phyloP scores from a whole-genome alignment of 2,888 invertebrate genomes.

The Cephus sareptanus region DNA sequence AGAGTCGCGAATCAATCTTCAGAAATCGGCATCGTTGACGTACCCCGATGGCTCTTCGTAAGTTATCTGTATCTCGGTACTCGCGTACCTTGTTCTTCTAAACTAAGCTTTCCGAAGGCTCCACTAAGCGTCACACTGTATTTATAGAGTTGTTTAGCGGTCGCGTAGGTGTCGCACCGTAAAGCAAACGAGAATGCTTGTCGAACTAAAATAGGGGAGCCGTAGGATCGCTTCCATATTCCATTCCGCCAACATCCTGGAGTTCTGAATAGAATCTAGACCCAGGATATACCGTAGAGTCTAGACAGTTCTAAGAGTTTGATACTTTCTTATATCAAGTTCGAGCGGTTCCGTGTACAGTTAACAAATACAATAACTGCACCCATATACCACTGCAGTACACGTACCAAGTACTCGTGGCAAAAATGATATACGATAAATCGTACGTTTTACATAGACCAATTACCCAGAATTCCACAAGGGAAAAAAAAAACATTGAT shows the following conservation, averaged over 20 bases:
- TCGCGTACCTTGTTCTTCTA: not conserved
- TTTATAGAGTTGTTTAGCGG: not conserved
- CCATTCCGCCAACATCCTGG: not conserved
- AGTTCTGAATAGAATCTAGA: not conserved
- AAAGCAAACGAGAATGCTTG: not conserved
- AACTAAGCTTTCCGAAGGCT: not conserved
- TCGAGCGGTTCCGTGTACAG: not conserved
- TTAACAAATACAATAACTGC: not conserved
- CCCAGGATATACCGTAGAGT: not conserved
- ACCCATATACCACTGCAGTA: not conserved
- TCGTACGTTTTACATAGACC: not conserved
- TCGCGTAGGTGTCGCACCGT: not conserved
- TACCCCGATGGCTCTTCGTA: not conserved
- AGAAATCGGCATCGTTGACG: not conserved
- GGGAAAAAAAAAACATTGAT: not conserved
- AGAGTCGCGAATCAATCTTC: not conserved
- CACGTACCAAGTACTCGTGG: not conserved
- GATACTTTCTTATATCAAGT: not conserved
- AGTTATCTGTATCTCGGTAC: not conserved
- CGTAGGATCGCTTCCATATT: not conserved
- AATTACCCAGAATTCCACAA: not conserved
- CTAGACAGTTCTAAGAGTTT: not conserved
- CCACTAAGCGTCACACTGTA: not conserved
- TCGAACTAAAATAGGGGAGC: not conserved
- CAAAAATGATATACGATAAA: not conserved